Evolutionary conservation across 2,888 invertebrate genomes (phyloP), one percentile per base, ranked within the genome.

Genomic region (Mythimna loreyi): DNA sequence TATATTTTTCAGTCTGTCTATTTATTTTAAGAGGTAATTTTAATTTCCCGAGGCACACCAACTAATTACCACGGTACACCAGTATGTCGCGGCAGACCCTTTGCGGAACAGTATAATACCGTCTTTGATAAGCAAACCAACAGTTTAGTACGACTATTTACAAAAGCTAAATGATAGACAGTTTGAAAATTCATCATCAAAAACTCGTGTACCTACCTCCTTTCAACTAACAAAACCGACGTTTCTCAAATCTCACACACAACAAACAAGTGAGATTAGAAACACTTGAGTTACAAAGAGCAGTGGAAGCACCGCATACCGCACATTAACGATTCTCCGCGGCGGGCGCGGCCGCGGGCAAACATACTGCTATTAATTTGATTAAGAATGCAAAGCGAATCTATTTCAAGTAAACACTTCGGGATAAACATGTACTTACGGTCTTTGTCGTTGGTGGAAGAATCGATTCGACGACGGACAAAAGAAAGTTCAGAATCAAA

Each of bases 301-400:
- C 55, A 43, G 40, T 74, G 53, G 19, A 36, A 58, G 28, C 13
- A 60, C 81, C 72, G 30, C 78, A 80, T 11, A 60, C 81, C 72
- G 30, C 78, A 80, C 81, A 80, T 76, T 66, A 77, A 70, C 61
- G 81, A 66, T 70, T 67, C 65, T 53, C 65, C 47, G 21, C 40
- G 40, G 43, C 56, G 56, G 28, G 52, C 25, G n/a, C 58, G 58
- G 52, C 49, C 52, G 40, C 49, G 47, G 50, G 77, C 65, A 67
- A 63, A 80, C 75, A 59, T 45, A n/a, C 59, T 80, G 65, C 71
- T 59, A 71, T 77, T 81, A 58, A 78, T 72, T 71, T 62, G 72
- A 78, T 78, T 81, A 78, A 77, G 67, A 81, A 81, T 64, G 78
- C 66, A 81, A 81, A 81, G 78, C 47, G 36, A 81, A 78, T 66